phyloP scores from a whole-genome alignment of 2,113 vertebrate species.

The Eubucco bourcierii region DNA sequence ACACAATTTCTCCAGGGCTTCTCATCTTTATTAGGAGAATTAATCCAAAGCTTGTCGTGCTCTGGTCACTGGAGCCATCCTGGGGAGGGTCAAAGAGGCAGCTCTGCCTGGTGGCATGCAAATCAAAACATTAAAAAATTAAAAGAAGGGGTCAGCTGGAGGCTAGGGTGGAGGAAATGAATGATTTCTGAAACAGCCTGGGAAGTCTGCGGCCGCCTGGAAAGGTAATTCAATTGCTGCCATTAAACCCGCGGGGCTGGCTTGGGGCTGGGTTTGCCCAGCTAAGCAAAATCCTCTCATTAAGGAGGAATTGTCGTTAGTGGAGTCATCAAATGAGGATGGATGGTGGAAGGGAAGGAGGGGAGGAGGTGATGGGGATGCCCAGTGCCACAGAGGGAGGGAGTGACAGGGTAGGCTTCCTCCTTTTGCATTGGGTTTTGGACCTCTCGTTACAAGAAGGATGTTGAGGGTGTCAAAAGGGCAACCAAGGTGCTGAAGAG shows the following conservation, averaged over 20 bases:
- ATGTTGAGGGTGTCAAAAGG: no score
- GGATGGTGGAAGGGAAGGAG: not conserved
- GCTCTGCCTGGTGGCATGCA: not conserved
- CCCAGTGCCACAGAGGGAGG: not conserved
- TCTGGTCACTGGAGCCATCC: constrained; percentile 6
- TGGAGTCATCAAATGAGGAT: not conserved
- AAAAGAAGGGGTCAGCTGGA: constrained; percentile 48
- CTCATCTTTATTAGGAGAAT: constrained; percentile 5
- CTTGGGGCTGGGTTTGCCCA: not conserved
- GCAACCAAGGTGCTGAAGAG: no score
- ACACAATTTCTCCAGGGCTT: constrained; percentile 20
- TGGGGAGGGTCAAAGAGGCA: constrained; percentile 27
- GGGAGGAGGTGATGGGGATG: not conserved
- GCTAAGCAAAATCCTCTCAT: constrained; percentile 20
- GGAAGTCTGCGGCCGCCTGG: constrained; percentile 41
- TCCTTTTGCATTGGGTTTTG: no score
- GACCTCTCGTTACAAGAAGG: no score
- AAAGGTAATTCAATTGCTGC: constrained; percentile 42
- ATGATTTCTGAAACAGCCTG: constrained; percentile 4
- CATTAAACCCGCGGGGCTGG: not conserved
- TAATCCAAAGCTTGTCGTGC: not conserved
- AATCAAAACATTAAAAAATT: not conserved
- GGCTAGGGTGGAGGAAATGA: constrained; percentile 24
- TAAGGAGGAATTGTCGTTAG: not conserved
- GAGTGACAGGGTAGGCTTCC: not conserved